These are phyloP conservation scores for Xylophagus ater DNA, from an alignment of 2,888 invertebrate species.

Conservation along the genomic window DNA sequence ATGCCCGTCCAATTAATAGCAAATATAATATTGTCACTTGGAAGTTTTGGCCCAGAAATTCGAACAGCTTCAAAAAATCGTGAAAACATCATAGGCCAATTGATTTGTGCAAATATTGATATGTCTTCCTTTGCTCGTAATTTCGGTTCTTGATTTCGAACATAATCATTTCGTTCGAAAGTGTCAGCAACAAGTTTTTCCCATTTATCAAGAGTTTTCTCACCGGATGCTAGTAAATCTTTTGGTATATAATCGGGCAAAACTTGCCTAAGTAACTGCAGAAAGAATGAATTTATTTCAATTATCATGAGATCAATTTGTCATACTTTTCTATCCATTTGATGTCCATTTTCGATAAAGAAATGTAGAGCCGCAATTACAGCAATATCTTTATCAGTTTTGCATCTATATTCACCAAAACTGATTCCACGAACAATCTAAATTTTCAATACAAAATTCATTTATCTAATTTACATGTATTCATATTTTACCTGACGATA, in stretches of 20 bases:
- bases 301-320: too few species aligned
- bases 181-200: constrained; percentile 59
- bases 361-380: constrained; percentile 85
- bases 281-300: background rate
- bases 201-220: constrained; percentile 57
- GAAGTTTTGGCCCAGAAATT: constrained; percentile 54
- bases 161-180: constrained; percentile 59
- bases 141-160: constrained; percentile 52
- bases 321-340: constrained; percentile 55
- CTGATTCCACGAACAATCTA: constrained; percentile 70
- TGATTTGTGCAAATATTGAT: constrained; percentile 78
- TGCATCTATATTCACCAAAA: constrained; percentile 83
- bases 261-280: constrained; percentile 24
- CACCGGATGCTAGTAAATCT: constrained; percentile 42
- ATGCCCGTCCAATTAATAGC: constrained; percentile 92
- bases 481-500: constrained; percentile 55
- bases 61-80: constrained; percentile 87
- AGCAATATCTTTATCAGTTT: constrained; percentile 72
- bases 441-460: background rate
- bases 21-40: constrained; percentile 68
- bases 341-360: constrained; percentile 67
- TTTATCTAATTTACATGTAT: background rate
- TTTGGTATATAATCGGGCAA: constrained; percentile 29
- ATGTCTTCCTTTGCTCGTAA: constrained; percentile 78
- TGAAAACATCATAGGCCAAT: constrained; percentile 92